Evolutionary conservation across 2,888 invertebrate genomes (phyloP).

Genomic region (Troides helena): DNA sequence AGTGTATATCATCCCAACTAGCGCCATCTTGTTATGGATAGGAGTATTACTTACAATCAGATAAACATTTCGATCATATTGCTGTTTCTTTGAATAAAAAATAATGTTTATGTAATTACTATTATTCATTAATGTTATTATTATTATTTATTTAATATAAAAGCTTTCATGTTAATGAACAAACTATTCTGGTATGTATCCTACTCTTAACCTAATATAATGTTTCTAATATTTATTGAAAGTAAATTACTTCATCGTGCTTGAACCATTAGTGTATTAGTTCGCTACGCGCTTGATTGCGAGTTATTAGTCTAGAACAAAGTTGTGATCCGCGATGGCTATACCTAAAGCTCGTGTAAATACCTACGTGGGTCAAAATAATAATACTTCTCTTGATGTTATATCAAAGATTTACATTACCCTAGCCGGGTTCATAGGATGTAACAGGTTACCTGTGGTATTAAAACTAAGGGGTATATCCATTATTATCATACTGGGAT

Average conservation of each 20-base stretch:
- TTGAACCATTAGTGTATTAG: conserved; percentile 5
- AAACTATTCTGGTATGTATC: background rate
- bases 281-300: background rate
- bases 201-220: background rate
- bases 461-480: conserved; percentile 24
- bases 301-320: background rate
- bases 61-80: no score
- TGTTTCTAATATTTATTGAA: background rate
- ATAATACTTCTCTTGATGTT: conserved; percentile 25
- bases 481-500: conserved; percentile 11
- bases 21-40: no score
- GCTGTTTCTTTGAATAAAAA: no score
- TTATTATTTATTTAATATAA: background rate
- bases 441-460: conserved; percentile 33
- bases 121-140: background rate
- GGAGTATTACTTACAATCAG: no score
- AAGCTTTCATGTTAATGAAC: background rate
- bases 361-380: conserved; percentile 29
- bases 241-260: conserved; percentile 1
- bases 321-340: conserved; percentile 26
- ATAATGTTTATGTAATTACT: no score
- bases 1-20: no score
- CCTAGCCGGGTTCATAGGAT: conserved; percentile 30
- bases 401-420: conserved; percentile 33
- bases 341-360: conserved; percentile 28